A percentile compares a stretch with the other conserved stretches of the same genome.
These are phyloP conservation scores for Crossocerus cetratus DNA, from an alignment of 2,888 invertebrate species.

Conservation along the genomic window DNA sequence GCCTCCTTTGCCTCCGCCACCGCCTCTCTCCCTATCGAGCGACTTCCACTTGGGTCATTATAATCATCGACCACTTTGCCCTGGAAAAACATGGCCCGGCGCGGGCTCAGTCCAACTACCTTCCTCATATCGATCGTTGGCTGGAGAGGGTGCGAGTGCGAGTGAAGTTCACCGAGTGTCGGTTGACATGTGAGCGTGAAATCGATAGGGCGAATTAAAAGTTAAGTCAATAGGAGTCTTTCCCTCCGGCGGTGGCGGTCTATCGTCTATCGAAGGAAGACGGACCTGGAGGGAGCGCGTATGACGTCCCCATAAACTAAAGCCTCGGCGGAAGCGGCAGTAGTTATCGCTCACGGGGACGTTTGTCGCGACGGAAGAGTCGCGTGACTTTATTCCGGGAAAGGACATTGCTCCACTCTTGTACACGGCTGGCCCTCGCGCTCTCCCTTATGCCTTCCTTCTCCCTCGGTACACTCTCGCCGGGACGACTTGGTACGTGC, in stretches of 20 bases:
- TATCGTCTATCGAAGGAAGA: no score
- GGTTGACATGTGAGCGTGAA: no score
- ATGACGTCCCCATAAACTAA: constrained; percentile 42
- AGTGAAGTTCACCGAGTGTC: not conserved
- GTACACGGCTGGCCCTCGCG: constrained; percentile 1
- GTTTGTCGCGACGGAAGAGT: constrained; percentile 47
- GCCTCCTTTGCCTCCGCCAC: not conserved
- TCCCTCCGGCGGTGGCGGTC: no score
- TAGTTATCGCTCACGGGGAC: constrained; percentile 50
- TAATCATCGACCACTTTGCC: no score
- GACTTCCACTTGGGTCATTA: not conserved
- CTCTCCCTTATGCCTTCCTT: not conserved
- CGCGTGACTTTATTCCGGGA: constrained; percentile 51
- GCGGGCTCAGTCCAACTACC: no score
- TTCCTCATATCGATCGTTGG: not conserved
- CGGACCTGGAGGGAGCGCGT: constrained; percentile 4
- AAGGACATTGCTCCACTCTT: constrained; percentile 41
- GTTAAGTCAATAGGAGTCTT: constrained; percentile 42
- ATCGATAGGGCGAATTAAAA: constrained; percentile 36
- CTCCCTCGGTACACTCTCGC: no score
- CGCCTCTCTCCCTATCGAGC: not conserved
- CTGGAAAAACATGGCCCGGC: no score
- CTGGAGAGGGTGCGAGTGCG: not conserved
- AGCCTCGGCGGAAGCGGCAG: constrained; percentile 36
- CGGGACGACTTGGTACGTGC: no score